Base-by-base conservation (phyloP, 2,797 vertebrate genomes). In the Moxostoma hubbsi region DNA sequence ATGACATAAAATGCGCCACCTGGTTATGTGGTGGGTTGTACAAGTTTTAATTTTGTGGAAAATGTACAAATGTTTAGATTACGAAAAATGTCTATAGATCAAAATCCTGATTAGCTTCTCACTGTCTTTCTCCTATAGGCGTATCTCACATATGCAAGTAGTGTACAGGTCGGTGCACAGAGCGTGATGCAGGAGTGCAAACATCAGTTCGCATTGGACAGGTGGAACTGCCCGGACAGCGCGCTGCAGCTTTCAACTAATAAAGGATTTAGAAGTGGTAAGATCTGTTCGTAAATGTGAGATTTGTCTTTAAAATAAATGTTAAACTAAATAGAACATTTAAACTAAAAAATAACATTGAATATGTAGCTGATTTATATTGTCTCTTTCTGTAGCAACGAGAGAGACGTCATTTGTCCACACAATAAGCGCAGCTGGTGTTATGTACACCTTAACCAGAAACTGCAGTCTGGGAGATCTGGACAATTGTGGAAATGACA, bases 391-490 rank as follows among this genome's bases (percentile, higher is more conserved):
- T 79, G 15, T 88, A 99, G 98, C 97, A 50, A 99, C 97, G 1
- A 94, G 93, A 87, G 98, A 99, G 87, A 96, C 96, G 0, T 97
- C 98, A 61, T 99, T 99, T 57, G 92, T 99, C 7, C 97, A 99
- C 0, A 98, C 98, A 12, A 97, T 99, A 89, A 98, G 96, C 87
- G 96, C 98, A 0, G 98, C 98, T 0, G 97, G 97, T 0, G 96
- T 99, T 70, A 96, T 98, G 97, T 95, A 96, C 86, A 96, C 95
- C 15, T 91, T 99, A 55, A 98, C 96, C 83, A 96, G 95, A 89
- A 99, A 99, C 92, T 99, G 98, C 51, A 99, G 97, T 86, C 91
- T 98, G 87, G 98, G 98, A 0, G 96, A 98, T 84, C 94, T 99
- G 0, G 96, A 97, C 67, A 95, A 95, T 89, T 99, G 98, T 7